Base-by-base conservation (phyloP, 2,797 vertebrate species). In the Pangasius djambal region DNA sequence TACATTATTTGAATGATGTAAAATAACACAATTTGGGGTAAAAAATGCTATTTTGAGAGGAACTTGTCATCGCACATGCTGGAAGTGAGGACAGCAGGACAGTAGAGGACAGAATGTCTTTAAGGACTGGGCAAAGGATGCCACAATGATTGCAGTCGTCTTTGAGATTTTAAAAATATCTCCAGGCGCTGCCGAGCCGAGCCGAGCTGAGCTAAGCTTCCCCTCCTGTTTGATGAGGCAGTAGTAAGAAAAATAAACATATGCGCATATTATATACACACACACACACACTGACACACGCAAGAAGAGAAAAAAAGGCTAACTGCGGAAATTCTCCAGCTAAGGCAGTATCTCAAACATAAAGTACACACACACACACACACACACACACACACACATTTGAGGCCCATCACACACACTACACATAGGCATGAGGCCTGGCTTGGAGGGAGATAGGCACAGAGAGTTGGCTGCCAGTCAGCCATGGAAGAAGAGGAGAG, bases 151-250 rank as follows among this genome's bases (percentile, higher is more conserved):
- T 78, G 67, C 61, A 67, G 85, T 55, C 65, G 25, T 81, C 77
- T 86, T 82, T 83, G 65, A 90, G 87, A 88, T 90, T 90, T 89
- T 22, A 90, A 89, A 90, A 88, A 92, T 92, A 88, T 89, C 81
- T 88, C 75, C 88, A 85, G 88, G 87, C 87, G 74, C 89, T 87
- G 89, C 88, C 65, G 85, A 85, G 72, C 57, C 1, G 40, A 75
- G 72, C 50, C 7, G 57, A 82, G 57, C 90, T 86, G 78, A 86
- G 67, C 87, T 44, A 15, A 83, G 79, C 79, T 50, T 69, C 77
- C 37, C 22, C 84, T 83, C n/a, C 52, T 70, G 40, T 85, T 88
- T 90, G 94, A 96, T 96, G 96, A 95, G 97, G 96, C 20, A 1
- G 28, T 40, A 61, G 44, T 55, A 86, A 61, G 55, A 87, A 85